Evolutionary conservation across 1,140 invertebrate species (phyloP).

Genomic region (Cherax quadricarinatus): DNA sequence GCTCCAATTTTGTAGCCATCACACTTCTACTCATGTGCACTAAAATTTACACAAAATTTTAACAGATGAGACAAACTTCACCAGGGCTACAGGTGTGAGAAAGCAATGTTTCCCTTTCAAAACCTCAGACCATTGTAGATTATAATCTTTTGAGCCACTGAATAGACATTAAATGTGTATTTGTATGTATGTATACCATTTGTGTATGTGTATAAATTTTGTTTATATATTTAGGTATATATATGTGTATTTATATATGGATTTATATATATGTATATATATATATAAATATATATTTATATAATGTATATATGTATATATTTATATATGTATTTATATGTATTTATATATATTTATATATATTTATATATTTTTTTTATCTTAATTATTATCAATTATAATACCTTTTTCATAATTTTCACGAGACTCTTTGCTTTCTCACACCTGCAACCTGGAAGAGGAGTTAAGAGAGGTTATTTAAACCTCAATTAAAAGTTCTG

Average conservation of each 20-base stretch:
- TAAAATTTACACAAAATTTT: constrained; percentile 68
- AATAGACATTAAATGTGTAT: constrained; percentile 12
- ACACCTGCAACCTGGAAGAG: constrained; percentile 53
- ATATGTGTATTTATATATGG: background rate
- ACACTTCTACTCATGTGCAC: constrained; percentile 68
- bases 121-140: constrained; percentile 15
- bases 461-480: constrained; percentile 29
- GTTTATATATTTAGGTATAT: background rate
- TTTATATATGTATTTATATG: background rate
- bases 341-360: constrained; percentile 38
- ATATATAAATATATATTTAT: background rate
- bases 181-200: background rate
- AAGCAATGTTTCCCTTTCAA: constrained; percentile 53
- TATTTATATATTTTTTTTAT: constrained; percentile 40
- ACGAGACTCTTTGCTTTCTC: constrained; percentile 47
- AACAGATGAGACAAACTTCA: constrained; percentile 59
- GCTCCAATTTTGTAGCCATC: constrained; percentile 61
- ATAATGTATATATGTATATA: background rate
- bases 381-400: background rate
- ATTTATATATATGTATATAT: constrained; percentile 6
- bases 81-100: constrained; percentile 60
- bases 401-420: background rate
- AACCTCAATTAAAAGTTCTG: constrained; percentile 52
- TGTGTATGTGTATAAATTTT: background rate
- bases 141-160: constrained; percentile 39